phyloP scores from a whole-genome alignment of 1,140 invertebrate genomes.

The Belonocnema kinseyi region DNA sequence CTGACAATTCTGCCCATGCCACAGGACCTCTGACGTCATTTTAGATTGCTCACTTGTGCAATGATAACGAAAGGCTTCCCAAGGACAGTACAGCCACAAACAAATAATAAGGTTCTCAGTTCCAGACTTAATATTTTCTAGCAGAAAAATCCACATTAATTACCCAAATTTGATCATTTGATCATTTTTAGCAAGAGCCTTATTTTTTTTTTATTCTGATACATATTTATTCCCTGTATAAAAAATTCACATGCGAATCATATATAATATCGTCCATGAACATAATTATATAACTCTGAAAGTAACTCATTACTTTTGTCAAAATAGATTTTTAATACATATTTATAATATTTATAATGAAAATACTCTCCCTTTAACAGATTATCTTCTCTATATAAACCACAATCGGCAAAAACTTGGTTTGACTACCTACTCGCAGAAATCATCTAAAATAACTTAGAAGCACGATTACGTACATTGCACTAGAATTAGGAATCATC shows the following conservation, averaged over 20 bases:
- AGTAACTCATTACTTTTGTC: neutral
- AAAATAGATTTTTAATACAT: neutral
- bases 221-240: too few relatives aligned
- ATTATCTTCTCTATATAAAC: neutral
- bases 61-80: constrained; percentile 14
- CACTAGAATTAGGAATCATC: constrained; percentile 57
- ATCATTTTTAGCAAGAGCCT: too few relatives aligned
- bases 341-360: neutral
- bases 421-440: constrained; percentile 9
- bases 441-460: constrained; percentile 49
- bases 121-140: neutral
- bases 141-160: neutral
- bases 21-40: too few relatives aligned
- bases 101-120: neutral
- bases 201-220: too few relatives aligned
- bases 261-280: too few relatives aligned
- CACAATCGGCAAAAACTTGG: neutral
- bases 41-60: neutral
- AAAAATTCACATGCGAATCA: too few relatives aligned
- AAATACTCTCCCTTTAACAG: neutral
- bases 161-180: too few relatives aligned
- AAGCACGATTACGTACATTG: constrained; percentile 35
- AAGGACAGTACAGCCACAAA: neutral
- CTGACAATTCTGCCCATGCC: too few relatives aligned
- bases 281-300: neutral